Base-by-base conservation (phyloP, 2,113 vertebrate species). In the Sterrhoptilus dennistouni region DNA sequence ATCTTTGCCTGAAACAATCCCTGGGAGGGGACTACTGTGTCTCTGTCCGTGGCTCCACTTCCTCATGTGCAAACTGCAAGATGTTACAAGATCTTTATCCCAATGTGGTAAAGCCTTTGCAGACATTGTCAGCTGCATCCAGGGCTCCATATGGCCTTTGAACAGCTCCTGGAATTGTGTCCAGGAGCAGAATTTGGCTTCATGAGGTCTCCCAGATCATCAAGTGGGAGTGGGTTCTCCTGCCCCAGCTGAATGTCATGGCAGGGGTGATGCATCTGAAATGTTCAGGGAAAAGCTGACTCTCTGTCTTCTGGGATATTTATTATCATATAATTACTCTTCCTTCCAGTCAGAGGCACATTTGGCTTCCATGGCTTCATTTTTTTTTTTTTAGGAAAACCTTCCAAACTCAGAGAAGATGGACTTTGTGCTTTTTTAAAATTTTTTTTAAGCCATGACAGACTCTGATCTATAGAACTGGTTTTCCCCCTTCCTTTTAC, bases 281-380 rank as follows among this genome's bases (percentile, higher is more conserved):
- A 92, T 50, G 29, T 45, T 86, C 69, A 87, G 53, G 60, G 68
- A 77, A 93, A 94, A 91, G 61, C 61, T 94, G 83, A 52, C 54
- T 85, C 33, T 40, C 44, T 76, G 76, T 70, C 52, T 86, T 61
- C 49, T 79, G 65, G 1, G 36, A 31, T 86, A 94, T 91, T 96
- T 96, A 84, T 94, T 94, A 52, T 59, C 44, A 84, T 17, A 59
- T 44, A 87, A 68, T 87, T 94, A 85, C 65, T 90, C 57, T 90
- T 92, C 29, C 57, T 66, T 88, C 83, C 88, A 80, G 53, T 33
- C 75, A 79, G 45, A 66, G 61, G 33, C 47, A 91, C 85, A 91
- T 95, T 54, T 52, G 1, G 95, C 89, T 95, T 83, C 25, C 38
- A 47, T 66, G 68, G 56, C 42, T 90, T 87, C 42, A 14, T 44